Evolutionary conservation across 2,113 vertebrate species (phyloP).

Genomic region (Dascyllus trimaculatus): DNA sequence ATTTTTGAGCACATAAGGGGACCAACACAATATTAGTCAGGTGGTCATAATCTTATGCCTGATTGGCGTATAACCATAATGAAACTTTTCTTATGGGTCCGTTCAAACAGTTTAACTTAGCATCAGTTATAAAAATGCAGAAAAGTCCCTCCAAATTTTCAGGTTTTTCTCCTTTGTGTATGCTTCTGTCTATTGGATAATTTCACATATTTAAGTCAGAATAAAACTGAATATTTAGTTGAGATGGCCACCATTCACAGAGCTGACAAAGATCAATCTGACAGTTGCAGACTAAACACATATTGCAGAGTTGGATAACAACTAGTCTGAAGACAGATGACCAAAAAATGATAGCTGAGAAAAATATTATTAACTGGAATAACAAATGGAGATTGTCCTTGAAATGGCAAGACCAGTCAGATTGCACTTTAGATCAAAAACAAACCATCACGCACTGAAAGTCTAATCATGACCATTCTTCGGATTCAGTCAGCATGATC

Average conservation of each 20-base stretch:
- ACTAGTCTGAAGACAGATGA: conserved; percentile 5
- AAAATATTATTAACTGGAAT: not conserved
- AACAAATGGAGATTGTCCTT: not conserved
- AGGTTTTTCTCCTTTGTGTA: no score
- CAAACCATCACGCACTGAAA: not conserved
- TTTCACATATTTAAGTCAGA: not conserved
- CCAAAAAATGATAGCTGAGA: not conserved
- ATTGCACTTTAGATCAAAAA: conserved; percentile 2
- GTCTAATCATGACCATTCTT: conserved; percentile 2
- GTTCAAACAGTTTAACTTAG: no score
- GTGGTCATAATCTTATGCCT: no score
- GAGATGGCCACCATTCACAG: not conserved
- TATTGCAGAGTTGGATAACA: not conserved
- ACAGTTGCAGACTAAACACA: not conserved
- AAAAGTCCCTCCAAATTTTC: no score
- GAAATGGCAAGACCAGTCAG: not conserved
- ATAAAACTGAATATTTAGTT: conserved; percentile 18
- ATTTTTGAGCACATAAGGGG: no score
- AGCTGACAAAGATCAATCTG: not conserved
- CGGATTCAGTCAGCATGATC: not conserved
- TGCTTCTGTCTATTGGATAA: not conserved
- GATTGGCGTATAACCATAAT: no score
- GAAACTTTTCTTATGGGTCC: no score
- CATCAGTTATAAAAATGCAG: not conserved
- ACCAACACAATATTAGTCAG: no score